These are phyloP conservation scores for Amphipoea lucens DNA, from an alignment of 2,888 invertebrate genomes.

Conservation along the genomic window DNA sequence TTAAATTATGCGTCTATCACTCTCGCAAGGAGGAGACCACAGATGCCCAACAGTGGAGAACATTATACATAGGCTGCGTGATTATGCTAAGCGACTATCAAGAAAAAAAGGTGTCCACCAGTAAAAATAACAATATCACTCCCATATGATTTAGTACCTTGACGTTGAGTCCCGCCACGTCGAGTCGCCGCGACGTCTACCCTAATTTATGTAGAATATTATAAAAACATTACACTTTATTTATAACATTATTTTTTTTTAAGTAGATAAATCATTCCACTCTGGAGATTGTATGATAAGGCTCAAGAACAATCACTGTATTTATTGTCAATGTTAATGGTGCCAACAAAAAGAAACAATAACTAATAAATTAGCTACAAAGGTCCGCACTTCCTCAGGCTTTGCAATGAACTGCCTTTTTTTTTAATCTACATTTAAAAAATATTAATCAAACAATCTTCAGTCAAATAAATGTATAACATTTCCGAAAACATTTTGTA, in stretches of 20 bases:
- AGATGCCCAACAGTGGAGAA: background rate
- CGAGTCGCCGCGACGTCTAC: too few relatives aligned
- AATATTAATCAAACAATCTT: background rate
- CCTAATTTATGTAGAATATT: background rate
- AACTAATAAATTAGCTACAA: background rate
- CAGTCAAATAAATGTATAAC: background rate
- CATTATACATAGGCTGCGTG: background rate
- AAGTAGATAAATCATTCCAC: background rate
- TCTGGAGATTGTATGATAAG: constrained; percentile 8
- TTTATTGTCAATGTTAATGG: background rate
- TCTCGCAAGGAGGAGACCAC: background rate
- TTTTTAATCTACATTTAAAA: background rate
- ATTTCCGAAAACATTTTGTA: background rate
- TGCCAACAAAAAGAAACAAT: background rate
- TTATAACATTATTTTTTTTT: too few relatives aligned
- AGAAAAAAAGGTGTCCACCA: background rate
- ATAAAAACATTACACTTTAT: background rate
- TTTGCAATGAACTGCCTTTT: background rate
- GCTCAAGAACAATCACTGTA: background rate
- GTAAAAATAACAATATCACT: background rate
- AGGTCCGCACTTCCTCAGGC: background rate
- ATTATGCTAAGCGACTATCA: background rate
- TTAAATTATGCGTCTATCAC: background rate
- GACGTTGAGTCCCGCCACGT: too few relatives aligned
- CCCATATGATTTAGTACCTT: too few relatives aligned